A percentile compares a stretch with the other conserved stretches of the same genome.
phyloP scores from a whole-genome alignment of 2,113 vertebrate species.

The Lepus timidus region DNA sequence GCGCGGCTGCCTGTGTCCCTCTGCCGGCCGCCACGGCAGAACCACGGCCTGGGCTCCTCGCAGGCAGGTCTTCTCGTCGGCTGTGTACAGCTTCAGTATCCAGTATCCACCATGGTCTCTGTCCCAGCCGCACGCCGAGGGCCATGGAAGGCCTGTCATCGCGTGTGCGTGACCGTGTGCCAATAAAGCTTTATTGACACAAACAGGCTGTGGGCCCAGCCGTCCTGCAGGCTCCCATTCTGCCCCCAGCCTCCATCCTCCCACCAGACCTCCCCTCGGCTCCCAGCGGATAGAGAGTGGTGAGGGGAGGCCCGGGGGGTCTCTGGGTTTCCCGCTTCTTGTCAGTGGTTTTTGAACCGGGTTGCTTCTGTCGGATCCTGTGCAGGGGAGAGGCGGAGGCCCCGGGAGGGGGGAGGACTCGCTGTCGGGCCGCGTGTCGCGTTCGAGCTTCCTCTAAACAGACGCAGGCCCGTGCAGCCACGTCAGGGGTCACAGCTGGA shows the following conservation, averaged over 20 bases:
- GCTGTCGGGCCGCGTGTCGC: not conserved
- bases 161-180: not conserved
- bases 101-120: not conserved
- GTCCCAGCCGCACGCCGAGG: rapidly evolving
- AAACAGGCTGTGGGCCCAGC: too few species aligned
- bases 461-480: slow-evolving; percentile 56
- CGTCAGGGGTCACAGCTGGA: slow-evolving; percentile 86
- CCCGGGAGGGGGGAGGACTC: not conserved
- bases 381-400: not conserved
- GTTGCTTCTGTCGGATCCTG: not conserved
- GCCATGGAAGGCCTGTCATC: not conserved
- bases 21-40: too few species aligned
- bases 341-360: not conserved
- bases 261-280: not conserved
- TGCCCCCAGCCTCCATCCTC: not conserved
- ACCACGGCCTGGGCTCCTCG: too few species aligned
- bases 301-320: not conserved
- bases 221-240: too few species aligned
- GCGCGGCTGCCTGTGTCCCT: not conserved
- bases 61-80: not conserved
- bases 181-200: slow-evolving; percentile 7
- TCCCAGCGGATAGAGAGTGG: not conserved
- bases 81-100: not conserved
- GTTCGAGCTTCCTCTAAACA: slow-evolving; percentile 76
- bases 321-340: not conserved